Evolutionary conservation across 2,888 invertebrate genomes (phyloP).

Genomic region (Drosophila atripex): DNA sequence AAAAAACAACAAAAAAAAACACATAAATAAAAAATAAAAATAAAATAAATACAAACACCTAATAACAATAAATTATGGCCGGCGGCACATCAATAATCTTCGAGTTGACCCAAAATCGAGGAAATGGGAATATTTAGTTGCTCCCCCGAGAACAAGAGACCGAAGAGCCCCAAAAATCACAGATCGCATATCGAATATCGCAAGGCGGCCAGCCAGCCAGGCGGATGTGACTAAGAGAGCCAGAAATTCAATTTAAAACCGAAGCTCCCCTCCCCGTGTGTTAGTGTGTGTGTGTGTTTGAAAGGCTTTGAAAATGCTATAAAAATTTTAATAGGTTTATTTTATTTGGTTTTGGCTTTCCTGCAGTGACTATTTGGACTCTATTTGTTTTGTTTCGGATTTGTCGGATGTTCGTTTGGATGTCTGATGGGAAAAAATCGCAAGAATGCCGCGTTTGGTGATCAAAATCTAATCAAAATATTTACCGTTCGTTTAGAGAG

Average conservation of each 20-base stretch:
- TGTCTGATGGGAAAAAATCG: slow-evolving; percentile 33
- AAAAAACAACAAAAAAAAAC: background rate
- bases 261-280: background rate
- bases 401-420: slow-evolving; percentile 16
- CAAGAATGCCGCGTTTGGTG: slow-evolving; percentile 32
- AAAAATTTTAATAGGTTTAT: slow-evolving; percentile 45
- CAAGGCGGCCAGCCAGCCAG: slow-evolving; percentile 14
- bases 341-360: slow-evolving; percentile 33
- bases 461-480: slow-evolving; percentile 48
- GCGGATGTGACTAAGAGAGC: slow-evolving; percentile 35
- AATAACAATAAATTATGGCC: slow-evolving; percentile 46
- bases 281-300: slow-evolving; percentile 4
- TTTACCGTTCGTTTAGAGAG: slow-evolving; percentile 41
- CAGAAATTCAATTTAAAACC: slow-evolving; percentile 30
- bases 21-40: background rate
- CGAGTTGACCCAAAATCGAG: slow-evolving; percentile 14
- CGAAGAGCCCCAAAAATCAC: background rate
- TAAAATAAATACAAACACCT: slow-evolving; percentile 16
- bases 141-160: background rate
- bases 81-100: slow-evolving; percentile 25
- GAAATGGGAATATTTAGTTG: slow-evolving; percentile 2
- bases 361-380: slow-evolving; percentile 35
- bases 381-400: slow-evolving; percentile 35
- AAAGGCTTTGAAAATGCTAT: slow-evolving; percentile 38
- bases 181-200: slow-evolving; percentile 7